Percentiles rank a stretch among this genome's conserved stretches.
phyloP scores from a whole-genome alignment of 2,113 vertebrate genomes.

The Pseudonaja textilis region DNA sequence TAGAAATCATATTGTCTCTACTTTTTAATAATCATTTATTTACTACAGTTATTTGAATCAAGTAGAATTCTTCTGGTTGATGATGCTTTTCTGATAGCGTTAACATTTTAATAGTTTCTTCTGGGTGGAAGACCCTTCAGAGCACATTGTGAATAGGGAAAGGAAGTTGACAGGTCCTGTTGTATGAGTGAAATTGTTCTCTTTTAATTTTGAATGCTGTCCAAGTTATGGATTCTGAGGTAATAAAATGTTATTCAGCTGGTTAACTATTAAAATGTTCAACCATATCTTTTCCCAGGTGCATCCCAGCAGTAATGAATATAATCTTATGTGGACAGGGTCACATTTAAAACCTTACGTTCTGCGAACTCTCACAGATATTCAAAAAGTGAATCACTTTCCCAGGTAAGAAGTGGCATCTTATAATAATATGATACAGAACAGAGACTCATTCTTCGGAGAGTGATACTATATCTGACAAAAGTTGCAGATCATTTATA shows the following conservation, averaged over 20 bases:
- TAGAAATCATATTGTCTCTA: not conserved
- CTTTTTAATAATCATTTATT: not conserved
- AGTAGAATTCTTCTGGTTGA: not conserved
- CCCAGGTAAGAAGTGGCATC: slow-evolving; percentile 77
- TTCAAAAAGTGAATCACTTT: slow-evolving; percentile 98
- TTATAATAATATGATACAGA: not conserved
- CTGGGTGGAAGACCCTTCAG: not conserved
- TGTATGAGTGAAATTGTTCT: not conserved
- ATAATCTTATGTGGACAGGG: slow-evolving; percentile 98
- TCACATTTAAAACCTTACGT: slow-evolving; percentile 92
- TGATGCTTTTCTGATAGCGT: not conserved
- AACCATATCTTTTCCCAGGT: slow-evolving; percentile 64
- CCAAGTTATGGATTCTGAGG: not conserved
- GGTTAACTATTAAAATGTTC: not conserved
- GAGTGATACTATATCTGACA: not conserved
- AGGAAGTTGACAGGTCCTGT: not conserved
- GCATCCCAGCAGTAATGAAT: slow-evolving; percentile 88
- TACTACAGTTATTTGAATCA: not conserved
- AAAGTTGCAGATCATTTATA: not conserved
- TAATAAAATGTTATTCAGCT: not conserved
- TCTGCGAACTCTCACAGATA: slow-evolving; percentile 87
- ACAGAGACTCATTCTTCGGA: not conserved
- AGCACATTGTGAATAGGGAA: not conserved
- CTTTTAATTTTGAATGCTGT: not conserved
- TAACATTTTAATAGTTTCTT: not conserved